Conservation (phyloP, 2,888 invertebrate species). For the Dryocosmus kuriphilus region DNA sequence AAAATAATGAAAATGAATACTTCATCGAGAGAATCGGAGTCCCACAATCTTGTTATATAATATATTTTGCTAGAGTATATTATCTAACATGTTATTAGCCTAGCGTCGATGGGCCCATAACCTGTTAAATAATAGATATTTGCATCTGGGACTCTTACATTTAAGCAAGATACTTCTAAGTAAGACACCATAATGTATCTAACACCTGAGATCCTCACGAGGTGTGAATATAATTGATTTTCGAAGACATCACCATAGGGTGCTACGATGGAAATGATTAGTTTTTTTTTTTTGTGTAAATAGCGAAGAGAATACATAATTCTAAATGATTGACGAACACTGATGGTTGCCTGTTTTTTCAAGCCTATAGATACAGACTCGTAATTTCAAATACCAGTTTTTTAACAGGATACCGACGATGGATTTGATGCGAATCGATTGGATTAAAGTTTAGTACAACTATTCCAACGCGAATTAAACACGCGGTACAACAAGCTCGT, state of each 20-base stretch:
- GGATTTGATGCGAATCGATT: slow-evolving; percentile 18
- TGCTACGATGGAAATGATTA: slow-evolving; percentile 16
- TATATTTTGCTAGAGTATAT: neutral
- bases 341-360: slow-evolving; percentile 16
- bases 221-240: slow-evolving; percentile 28
- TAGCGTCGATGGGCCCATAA: neutral
- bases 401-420: slow-evolving; percentile 12
- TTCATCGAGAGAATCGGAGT: neutral
- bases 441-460: slow-evolving; percentile 38
- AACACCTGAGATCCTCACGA: neutral
- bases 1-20: slow-evolving; percentile 4
- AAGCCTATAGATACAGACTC: slow-evolving; percentile 28
- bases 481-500: slow-evolving; percentile 37
- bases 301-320: slow-evolving; percentile 23
- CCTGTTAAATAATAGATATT: neutral
- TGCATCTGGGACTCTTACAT: neutral
- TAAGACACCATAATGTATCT: slow-evolving; percentile 27
- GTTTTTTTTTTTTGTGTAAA: slow-evolving; percentile 9
- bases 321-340: slow-evolving; percentile 15
- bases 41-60: neutral
- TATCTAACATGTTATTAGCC: too few species aligned
- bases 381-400: slow-evolving; percentile 16
- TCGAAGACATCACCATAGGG: slow-evolving; percentile 3
- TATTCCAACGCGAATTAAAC: slow-evolving; percentile 32
- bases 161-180: slow-evolving; percentile 13